phyloP scores from a whole-genome alignment of 2,113 vertebrate species.

The Bubo scandiacus region DNA sequence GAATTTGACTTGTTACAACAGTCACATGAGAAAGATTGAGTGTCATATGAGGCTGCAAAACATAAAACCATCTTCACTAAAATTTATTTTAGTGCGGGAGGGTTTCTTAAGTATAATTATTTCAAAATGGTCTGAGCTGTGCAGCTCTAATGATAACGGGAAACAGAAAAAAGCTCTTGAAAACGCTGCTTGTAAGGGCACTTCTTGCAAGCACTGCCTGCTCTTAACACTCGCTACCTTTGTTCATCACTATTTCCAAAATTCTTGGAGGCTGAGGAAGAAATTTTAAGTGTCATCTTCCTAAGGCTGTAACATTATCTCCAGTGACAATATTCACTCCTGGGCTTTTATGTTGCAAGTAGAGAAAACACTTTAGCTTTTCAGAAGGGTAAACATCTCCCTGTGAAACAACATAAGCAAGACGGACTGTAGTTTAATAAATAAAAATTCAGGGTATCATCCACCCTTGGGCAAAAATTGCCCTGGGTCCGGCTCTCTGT shows the following conservation, averaged over 20 bases:
- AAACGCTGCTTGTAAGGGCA: background rate
- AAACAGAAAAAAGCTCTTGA: background rate
- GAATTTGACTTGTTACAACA: slow-evolving; percentile 20
- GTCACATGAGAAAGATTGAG: slow-evolving; percentile 1
- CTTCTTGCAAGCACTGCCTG: background rate
- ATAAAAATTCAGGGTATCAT: background rate
- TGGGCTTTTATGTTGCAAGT: background rate
- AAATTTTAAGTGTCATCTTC: background rate
- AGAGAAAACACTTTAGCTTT: slow-evolving; percentile 11
- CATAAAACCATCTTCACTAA: background rate
- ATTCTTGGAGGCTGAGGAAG: slow-evolving; percentile 4
- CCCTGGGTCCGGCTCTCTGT: accelerated
- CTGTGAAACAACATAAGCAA: background rate
- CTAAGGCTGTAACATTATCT: slow-evolving; percentile 11
- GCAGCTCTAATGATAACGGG: background rate
- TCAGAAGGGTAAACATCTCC: background rate
- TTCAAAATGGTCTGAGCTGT: background rate
- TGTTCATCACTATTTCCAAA: background rate
- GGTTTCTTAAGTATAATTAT: background rate
- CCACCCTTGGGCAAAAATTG: accelerated
- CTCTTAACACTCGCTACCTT: background rate
- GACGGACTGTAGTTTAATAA: background rate
- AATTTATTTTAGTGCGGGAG: background rate
- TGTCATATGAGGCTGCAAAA: background rate
- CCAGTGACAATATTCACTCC: background rate